Evolutionary conservation across 2,797 vertebrate genomes (phyloP).

Genomic region (Pelodytes ibericus): DNA sequence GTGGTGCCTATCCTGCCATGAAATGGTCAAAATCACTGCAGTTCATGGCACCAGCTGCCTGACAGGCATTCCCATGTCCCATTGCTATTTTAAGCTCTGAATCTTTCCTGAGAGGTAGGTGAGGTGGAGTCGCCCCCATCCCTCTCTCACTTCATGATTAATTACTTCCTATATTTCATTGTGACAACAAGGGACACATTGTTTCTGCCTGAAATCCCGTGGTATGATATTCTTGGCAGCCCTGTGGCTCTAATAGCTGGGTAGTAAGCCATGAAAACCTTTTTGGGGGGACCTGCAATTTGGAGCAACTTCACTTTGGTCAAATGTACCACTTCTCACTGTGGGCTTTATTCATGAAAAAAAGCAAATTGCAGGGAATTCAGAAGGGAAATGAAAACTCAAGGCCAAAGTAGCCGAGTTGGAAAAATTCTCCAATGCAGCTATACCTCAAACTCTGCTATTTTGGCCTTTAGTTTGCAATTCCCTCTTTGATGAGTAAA

Average conservation of each 20-base stretch:
- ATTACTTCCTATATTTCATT: conserved; percentile 42
- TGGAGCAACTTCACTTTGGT: not conserved
- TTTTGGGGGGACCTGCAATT: conserved; percentile 27
- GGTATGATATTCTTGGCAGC: conserved; percentile 40
- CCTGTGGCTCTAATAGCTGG: conserved; percentile 4
- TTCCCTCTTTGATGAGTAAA: too few relatives aligned
- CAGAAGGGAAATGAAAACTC: too few relatives aligned
- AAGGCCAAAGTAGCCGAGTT: too few relatives aligned
- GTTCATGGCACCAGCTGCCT: conserved; percentile 41
- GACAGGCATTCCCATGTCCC: conserved; percentile 32
- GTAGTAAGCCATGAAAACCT: conserved; percentile 22
- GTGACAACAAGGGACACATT: conserved; percentile 40
- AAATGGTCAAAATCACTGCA: not conserved
- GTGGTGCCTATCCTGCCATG: too few relatives aligned
- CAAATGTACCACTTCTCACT: not conserved
- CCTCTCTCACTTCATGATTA: conserved; percentile 33
- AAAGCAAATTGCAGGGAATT: too few relatives aligned
- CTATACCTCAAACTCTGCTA: too few relatives aligned
- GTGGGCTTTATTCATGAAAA: not conserved
- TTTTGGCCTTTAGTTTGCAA: too few relatives aligned
- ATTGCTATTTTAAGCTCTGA: conserved; percentile 7
- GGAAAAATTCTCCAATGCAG: too few relatives aligned
- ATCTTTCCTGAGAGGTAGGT: conserved; percentile 19
- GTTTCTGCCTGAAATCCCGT: conserved; percentile 25
- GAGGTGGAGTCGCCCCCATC: conserved; percentile 16